Percentiles rank a stretch among this genome's conserved stretches.
Conservation (phyloP, 2,797 vertebrate species). For the Pangasius macronema region DNA sequence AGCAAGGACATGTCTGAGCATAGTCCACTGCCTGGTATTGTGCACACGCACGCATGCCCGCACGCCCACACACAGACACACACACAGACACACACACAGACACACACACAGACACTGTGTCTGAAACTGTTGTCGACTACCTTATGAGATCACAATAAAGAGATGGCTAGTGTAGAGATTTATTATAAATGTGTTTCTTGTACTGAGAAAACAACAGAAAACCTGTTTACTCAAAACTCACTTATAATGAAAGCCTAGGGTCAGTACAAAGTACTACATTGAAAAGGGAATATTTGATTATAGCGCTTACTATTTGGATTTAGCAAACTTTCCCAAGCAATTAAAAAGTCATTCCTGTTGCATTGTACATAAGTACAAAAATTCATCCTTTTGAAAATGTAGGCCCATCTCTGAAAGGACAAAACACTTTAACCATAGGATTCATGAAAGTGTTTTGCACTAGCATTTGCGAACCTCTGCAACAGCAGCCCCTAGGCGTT, state of each 20-base stretch:
- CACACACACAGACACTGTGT: background rate
- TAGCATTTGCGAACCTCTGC: background rate
- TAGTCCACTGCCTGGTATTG: slow-evolving; percentile 9
- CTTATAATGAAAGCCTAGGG: background rate
- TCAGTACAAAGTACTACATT: too few species aligned
- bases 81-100: slow-evolving; percentile 9
- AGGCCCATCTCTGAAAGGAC: background rate
- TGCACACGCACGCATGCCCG: slow-evolving; percentile 13
- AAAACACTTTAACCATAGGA: background rate
- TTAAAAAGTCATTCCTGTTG: background rate
- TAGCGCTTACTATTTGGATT: background rate
- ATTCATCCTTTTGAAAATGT: background rate
- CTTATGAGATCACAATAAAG: too few species aligned
- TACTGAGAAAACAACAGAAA: background rate
- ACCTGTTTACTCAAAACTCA: background rate
- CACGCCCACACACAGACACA: background rate
- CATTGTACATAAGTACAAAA: background rate
- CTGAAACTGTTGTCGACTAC: too few species aligned
- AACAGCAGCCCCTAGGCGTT: background rate
- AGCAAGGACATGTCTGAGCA: slow-evolving; percentile 53
- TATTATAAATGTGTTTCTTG: too few species aligned
- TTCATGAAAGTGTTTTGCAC: background rate
- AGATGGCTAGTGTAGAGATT: too few species aligned
- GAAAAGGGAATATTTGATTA: background rate
- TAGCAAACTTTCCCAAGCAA: background rate